Evolutionary conservation across 2,888 invertebrate genomes (phyloP), one percentile per base, ranked within the genome.

Genomic region (Eupithecia pulchellata): DNA sequence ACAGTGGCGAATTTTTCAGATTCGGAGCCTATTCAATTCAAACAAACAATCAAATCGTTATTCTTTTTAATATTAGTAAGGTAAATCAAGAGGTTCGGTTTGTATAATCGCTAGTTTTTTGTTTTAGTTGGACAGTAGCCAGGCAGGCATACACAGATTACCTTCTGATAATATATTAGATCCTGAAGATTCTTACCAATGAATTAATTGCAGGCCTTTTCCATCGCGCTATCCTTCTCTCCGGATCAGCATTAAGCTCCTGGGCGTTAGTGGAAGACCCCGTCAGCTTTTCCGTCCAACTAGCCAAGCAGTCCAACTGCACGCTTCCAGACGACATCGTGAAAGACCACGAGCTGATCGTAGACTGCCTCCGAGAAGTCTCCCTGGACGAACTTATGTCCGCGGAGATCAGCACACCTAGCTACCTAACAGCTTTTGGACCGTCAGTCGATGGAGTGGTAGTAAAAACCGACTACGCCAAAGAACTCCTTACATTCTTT

Each of bases 391-490:
- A 97, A 77, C 93, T 98, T 6, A 96, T 97, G 92, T 95, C 95
- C 8, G 97, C 97, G 1, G 97, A 97, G 83, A 96, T 97, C 65
- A 95, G 95, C 75, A 96, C 97, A 6, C 98, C 98, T 0, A 97
- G 97, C 68, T 98, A 97, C 86, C 91, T 98, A 64, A 97, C 97
- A 75, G 97, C 98, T 0, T 99, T 99, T 83, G 99, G 99, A 0
- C 99, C 99, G 0, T 98, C 98, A 81, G 98, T 98, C 58, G 99
- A 99, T 86, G 98, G 98, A 66, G 98, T 99, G 68, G 98, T 99
- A 72, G 98, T 99, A 78, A 97, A 97, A 91, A 96, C 97, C 39
- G 97, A 98, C 87, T 97, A 97, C 84, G 97, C 97, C 65, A 97
- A 97, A 87, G 97, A 97, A 84, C 91, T 97, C 11, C 93, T 97